Evolutionary conservation across 2,888 invertebrate genomes (phyloP), one percentile per base, ranked within the genome.

Genomic region (Brassicogethes aeneus): DNA sequence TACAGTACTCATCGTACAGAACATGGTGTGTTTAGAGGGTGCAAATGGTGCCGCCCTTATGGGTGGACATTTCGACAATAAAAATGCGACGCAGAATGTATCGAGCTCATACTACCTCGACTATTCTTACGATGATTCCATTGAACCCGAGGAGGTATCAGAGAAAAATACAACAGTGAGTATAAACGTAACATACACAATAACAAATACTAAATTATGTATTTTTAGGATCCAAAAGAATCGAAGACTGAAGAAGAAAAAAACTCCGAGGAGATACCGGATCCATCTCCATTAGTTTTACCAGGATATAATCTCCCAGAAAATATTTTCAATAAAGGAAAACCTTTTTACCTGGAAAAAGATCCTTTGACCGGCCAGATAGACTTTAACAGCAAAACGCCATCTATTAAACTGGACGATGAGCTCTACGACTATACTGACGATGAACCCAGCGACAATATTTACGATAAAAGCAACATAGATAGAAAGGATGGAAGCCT

Each of bases 331-430:
- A 81, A 82, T 56, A 77, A 77, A 44, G 82, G 82, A 12, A 79
- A 79, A 54, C 81, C 82, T 0, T 82, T 82, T 56, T 80, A 81
- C 42, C 69, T 80, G 3, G 78, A 79, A 46, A 80, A 80, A 52
- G 80, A 82, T 64, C 81, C 82, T 1, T 59, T 79, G 16, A 82
- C 81, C 1, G 82, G 82, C 1, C 70, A 73, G 49, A 69, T 80
- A 29, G 78, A 81, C 56, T 81, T 81, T 44, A 74, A 70, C 43
- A 70, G 71, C 30, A 75, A 72, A 54, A 70, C 72, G 17, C 62
- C 70, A 1, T 67, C 72, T 0, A 62, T 67, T 14, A 50, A 57
- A 42, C 34, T 51, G 3, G 54, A 59, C 16, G 60, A 61, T 12
- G 60, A 58, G 13, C 49, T 59, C 2, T 57, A 57, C 42, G 65